phyloP scores from a whole-genome alignment of 2,888 invertebrate genomes.

The Drosophila leonis region DNA sequence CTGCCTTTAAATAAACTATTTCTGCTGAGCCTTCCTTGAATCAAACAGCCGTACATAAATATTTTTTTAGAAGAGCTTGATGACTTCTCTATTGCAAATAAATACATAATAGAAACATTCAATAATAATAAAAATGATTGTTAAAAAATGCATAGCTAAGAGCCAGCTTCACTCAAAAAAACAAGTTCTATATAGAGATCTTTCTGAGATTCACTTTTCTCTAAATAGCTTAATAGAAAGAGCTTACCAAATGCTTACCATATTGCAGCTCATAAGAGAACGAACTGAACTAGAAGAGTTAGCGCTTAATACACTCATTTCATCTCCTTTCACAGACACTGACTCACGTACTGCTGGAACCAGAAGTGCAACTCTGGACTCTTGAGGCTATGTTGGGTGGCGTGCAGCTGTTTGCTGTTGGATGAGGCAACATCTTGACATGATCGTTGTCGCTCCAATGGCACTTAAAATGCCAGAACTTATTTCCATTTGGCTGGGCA shows the following conservation, averaged over 20 bases:
- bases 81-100: not conserved
- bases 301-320: conserved; percentile 2
- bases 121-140: not conserved
- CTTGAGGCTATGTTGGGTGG: not conserved
- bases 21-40: too few species aligned
- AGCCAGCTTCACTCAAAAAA: not conserved
- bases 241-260: not conserved
- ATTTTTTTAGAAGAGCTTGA: too few species aligned
- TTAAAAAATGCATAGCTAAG: not conserved
- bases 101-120: not conserved
- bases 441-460: conserved; percentile 61
- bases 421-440: conserved; percentile 55
- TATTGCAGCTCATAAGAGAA: not conserved
- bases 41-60: too few species aligned
- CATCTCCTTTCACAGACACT: not conserved
- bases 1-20: too few species aligned
- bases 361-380: conserved; percentile 4
- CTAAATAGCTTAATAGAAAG: conserved; percentile 1
- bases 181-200: not conserved
- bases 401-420: conserved; percentile 32
- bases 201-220: too few species aligned
- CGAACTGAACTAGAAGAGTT: not conserved
- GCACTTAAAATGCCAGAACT: conserved; percentile 78
- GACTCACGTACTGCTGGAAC: conserved; percentile 23
- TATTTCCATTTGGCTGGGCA: conserved; percentile 81